Base-by-base conservation (phyloP, 2,113 vertebrate genomes). In the Crotalus horridus region DNA sequence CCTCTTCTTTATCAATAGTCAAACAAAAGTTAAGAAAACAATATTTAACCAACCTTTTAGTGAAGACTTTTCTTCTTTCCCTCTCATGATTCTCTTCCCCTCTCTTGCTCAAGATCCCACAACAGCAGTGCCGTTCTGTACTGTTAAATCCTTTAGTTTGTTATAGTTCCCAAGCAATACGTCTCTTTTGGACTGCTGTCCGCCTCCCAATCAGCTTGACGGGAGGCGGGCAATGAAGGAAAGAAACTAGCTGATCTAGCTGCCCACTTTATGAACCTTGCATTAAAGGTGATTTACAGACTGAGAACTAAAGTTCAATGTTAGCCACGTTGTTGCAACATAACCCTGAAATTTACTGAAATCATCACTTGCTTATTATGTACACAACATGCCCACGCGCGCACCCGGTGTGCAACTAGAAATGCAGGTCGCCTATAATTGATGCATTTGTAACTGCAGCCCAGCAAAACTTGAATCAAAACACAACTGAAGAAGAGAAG, bases 41-140 rank as follows among this genome's bases (percentile, higher is more conserved):
- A 29, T 12, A 5, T 12, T 81, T 95, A 93, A 96, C 97, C 9
- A 95, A 98, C 98, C 98, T 98, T 97, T 98, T 64, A 97, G 95
- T 3, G 98, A 97, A 56, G 97, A 97, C 91, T 97, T 97, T 90
- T 97, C 94, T 90, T 97, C 93, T 58, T 97, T 97, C 86, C 97
- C 97, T 95, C 97, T 97, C 98, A 93, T 93, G 81, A 24, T 8
- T 9, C 3, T 24, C 43, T 39, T 1, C 12, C 29, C 26, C 61
- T 3, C 39, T 61, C 81, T 51, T 95, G 93, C 94, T 96, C 9
- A 90, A 89, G 74, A 91, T 4, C 81, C 53, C 90, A 11, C 64
- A 9, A 89, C 54, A 58, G 91, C 9, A 59, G 88, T 23, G 43
- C 93, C 54, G 51, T 91, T 89, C 94, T 91, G 93, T 90, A 51